Evolutionary conservation across 2,797 vertebrate genomes (phyloP).

Genomic region (Galagoides demidoff): DNA sequence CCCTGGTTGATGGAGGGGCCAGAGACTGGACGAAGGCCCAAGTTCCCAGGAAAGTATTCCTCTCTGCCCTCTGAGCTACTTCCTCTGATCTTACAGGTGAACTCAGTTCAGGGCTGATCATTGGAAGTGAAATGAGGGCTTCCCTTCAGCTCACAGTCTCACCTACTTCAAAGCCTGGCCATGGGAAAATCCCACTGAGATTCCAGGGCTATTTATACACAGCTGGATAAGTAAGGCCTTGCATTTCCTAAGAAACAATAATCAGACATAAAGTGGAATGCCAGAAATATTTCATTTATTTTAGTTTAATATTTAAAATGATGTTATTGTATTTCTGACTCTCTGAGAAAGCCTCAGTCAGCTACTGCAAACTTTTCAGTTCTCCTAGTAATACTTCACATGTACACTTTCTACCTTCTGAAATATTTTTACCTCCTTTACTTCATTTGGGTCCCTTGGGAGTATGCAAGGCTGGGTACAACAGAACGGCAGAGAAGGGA

Average conservation of each 20-base stretch:
- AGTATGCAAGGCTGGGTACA: background rate
- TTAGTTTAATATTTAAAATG: constrained; percentile 35
- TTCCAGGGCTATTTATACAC: constrained; percentile 18
- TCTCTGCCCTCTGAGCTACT: background rate
- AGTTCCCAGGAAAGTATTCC: background rate
- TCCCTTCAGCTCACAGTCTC: constrained; percentile 38
- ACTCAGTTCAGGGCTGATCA: background rate
- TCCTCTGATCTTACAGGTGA: background rate
- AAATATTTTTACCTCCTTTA: constrained; percentile 48
- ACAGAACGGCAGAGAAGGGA: background rate
- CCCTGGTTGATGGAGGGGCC: background rate
- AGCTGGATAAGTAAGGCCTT: constrained; percentile 5
- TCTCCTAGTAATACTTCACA: constrained; percentile 23
- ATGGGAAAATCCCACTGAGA: background rate
- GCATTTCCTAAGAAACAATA: constrained; percentile 46
- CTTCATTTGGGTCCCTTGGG: background rate
- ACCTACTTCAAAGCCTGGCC: constrained; percentile 53
- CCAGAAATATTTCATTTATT: constrained; percentile 24
- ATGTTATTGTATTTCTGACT: background rate
- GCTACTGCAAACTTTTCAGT: background rate
- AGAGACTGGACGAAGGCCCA: background rate
- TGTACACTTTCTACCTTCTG: constrained; percentile 11
- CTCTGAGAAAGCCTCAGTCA: background rate
- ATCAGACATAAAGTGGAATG: background rate
- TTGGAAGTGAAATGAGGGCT: background rate